phyloP scores from a whole-genome alignment of 2,888 invertebrate genomes.

The Cataglyphis cursor region DNA sequence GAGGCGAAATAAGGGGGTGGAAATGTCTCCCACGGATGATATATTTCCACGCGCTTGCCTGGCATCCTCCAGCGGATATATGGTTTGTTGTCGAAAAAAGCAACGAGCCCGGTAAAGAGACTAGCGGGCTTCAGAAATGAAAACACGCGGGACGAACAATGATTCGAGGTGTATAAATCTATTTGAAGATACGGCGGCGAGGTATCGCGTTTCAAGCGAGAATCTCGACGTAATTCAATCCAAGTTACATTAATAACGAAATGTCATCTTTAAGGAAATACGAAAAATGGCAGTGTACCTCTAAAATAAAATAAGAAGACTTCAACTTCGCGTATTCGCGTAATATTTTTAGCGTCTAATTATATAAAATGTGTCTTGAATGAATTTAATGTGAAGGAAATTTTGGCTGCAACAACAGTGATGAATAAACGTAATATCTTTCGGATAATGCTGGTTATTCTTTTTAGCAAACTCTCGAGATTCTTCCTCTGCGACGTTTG shows the following conservation, averaged over 20 bases:
- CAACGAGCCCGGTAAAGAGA: slow-evolving; percentile 46
- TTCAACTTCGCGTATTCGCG: background rate
- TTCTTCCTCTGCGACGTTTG: slow-evolving; percentile 32
- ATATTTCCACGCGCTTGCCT: slow-evolving; percentile 70
- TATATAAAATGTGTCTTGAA: background rate
- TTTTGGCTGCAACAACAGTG: background rate
- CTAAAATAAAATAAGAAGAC: background rate
- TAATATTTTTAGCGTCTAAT: background rate
- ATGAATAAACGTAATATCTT: slow-evolving; percentile 9
- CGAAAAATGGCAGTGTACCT: background rate
- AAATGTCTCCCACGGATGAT: slow-evolving; percentile 73
- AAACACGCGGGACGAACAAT: slow-evolving; percentile 32
- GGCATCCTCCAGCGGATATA: slow-evolving; percentile 58
- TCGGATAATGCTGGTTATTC: slow-evolving; percentile 32
- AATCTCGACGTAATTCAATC: background rate
- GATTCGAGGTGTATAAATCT: slow-evolving; percentile 45
- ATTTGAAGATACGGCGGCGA: background rate
- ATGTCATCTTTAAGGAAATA: too few relatives aligned
- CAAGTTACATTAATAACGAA: background rate
- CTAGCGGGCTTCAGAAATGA: slow-evolving; percentile 26
- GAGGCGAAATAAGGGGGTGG: slow-evolving; percentile 74
- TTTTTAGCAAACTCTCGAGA: slow-evolving; percentile 17
- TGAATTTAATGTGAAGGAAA: background rate
- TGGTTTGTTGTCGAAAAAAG: slow-evolving; percentile 56
- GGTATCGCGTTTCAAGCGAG: background rate